Evolutionary conservation across 2,797 vertebrate genomes (phyloP), one percentile per base, ranked within the genome.

Genomic region (Cryptoblepharus egeriae): DNA sequence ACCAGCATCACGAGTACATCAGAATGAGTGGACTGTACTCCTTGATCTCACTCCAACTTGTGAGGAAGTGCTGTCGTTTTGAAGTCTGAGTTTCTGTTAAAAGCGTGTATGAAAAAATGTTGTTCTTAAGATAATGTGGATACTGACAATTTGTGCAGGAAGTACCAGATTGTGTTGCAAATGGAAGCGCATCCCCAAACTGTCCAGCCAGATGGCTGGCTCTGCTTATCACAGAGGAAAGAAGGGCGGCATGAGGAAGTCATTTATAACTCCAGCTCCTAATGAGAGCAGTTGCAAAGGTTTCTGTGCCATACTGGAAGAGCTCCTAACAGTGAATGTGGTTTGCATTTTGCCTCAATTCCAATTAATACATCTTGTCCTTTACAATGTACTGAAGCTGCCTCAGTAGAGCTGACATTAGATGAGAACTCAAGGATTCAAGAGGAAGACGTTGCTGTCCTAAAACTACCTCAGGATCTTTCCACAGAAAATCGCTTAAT

Each of bases 151-250:
- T 58, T 74, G n/a, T 69, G 42, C 28, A 75, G 65, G 71, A 84
- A 61, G 65, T 61, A 79, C 49, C 68, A 81, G 79, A 72, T 81
- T 64, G 49, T 45, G 26, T 81, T 76, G 65, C n/a, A 80, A 64
- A 71, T 65, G 58, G 65, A 60, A 85, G 45, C 35, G 30, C 35
- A 70, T 76, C 37, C 22, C 72, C 63, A 73, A 71, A 39, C 20
- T 39, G 67, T 8, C 55, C 39, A 63, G 57, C 55, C 72, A 79
- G 52, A 60, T 84, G 82, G 70, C 18, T 70, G 73, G 3, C 67
- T 76, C 58, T 76, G 24, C 65, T 76, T 58, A 69, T 57, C n/a
- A 24, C 30, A 32, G 49, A 71, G 32, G 49, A 80, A 45, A 72
- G 16, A 42, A 77, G 52, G 42, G 35, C 4, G 68, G 37, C 15